Percentiles rank a stretch among this genome's conserved stretches.
phyloP scores from a whole-genome alignment of 2,888 invertebrate species.

The Neoscelio sp. region DNA sequence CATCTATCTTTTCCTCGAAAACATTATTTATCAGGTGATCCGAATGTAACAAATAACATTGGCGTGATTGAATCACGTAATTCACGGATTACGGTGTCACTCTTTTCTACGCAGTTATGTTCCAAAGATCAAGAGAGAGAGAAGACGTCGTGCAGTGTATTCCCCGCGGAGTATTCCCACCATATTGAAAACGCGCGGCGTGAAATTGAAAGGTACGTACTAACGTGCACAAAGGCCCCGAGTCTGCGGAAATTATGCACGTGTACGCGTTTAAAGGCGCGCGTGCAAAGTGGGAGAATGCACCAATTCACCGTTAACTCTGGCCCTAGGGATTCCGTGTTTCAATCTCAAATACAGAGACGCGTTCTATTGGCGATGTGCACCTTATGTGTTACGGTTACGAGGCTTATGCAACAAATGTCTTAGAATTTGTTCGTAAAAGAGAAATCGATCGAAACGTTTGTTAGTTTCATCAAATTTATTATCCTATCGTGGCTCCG shows the following conservation, averaged over 20 bases:
- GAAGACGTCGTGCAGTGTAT: constrained; percentile 31
- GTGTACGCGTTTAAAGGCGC: constrained; percentile 38
- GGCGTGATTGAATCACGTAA: constrained; percentile 62
- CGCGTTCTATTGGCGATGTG: constrained; percentile 68
- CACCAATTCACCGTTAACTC: constrained; percentile 78
- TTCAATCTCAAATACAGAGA: constrained; percentile 71
- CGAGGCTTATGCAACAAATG: constrained; percentile 48
- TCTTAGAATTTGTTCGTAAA: constrained; percentile 28
- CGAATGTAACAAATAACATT: constrained; percentile 54
- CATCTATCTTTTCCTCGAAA: constrained; percentile 30
- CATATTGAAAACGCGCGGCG: constrained; percentile 64
- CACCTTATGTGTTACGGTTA: constrained; percentile 70
- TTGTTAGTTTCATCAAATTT: constrained; percentile 53
- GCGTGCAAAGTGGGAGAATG: constrained; percentile 68
- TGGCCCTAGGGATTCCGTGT: constrained; percentile 79
- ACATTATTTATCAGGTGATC: constrained; percentile 38
- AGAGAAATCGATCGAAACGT: constrained; percentile 61
- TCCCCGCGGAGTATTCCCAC: constrained; percentile 58
- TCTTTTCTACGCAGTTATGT: constrained; percentile 44
- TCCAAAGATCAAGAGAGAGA: constrained; percentile 44
- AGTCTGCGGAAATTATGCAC: constrained; percentile 49
- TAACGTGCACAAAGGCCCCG: constrained; percentile 48
- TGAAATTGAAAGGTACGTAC: constrained; percentile 65
- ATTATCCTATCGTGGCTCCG: constrained; percentile 29
- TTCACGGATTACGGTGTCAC: constrained; percentile 59